Evolutionary conservation across 2,888 invertebrate species (phyloP).

Genomic region (Zygogramma bicolorata): DNA sequence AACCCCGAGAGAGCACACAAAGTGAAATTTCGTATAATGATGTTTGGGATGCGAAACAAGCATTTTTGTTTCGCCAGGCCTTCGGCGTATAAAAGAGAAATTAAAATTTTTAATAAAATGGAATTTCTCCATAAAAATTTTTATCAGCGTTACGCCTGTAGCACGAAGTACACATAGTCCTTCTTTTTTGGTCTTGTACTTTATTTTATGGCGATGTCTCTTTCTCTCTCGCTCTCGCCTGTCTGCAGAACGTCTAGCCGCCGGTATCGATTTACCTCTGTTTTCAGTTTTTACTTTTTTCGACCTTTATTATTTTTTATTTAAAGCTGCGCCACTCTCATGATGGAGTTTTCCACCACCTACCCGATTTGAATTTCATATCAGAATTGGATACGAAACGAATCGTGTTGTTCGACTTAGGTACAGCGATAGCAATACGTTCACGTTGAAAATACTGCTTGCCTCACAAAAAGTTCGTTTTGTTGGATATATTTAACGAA

Average conservation of each 20-base stretch:
- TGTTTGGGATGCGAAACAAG: conserved; percentile 15
- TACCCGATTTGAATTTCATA: conserved; percentile 28
- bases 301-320: conserved; percentile 46
- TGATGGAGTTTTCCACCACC: conserved; percentile 40
- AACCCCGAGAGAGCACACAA: not conserved
- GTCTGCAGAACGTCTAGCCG: conserved; percentile 58
- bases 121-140: conserved; percentile 52
- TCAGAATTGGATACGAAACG: conserved; percentile 25
- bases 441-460: not conserved
- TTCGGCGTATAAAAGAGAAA: conserved; percentile 42
- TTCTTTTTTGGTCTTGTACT: conserved; percentile 34
- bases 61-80: not conserved
- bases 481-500: too few relatives aligned
- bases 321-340: conserved; percentile 41
- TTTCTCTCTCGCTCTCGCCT: conserved; percentile 48
- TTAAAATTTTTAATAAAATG: conserved; percentile 54
- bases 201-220: conserved; percentile 41
- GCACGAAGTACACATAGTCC: conserved; percentile 31
- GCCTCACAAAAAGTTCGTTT: too few relatives aligned
- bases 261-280: conserved; percentile 54
- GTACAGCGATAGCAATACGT: conserved; percentile 12
- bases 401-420: not conserved
- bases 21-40: conserved; percentile 18
- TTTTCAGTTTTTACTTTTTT: conserved; percentile 43
- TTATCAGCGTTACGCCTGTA: conserved; percentile 43